Conservation (phyloP, 1,140 invertebrate species). For the Rhynchophorus ferrugineus region DNA sequence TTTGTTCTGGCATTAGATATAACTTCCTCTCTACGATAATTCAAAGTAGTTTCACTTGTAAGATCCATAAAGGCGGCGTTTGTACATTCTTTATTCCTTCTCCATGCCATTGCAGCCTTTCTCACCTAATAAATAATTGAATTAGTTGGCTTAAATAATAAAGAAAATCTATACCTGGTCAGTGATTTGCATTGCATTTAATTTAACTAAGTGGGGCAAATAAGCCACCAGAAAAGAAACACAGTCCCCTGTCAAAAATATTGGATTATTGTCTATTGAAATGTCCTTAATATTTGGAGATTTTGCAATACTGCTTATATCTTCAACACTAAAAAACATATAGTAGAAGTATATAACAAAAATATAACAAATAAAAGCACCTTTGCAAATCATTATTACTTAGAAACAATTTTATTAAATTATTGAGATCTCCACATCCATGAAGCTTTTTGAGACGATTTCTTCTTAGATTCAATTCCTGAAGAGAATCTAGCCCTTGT, state of each 20-base stretch:
- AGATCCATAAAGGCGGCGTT: conserved; percentile 58
- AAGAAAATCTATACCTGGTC: conserved; percentile 49
- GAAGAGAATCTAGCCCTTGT: conserved; percentile 63
- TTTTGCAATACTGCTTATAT: conserved; percentile 68
- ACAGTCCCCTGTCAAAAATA: conserved; percentile 64
- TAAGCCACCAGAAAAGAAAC: conserved; percentile 72
- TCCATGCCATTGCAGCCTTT: conserved; percentile 65
- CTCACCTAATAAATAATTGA: conserved; percentile 33
- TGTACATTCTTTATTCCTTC: conserved; percentile 63
- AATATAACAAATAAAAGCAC: conserved; percentile 39
- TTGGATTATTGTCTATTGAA: conserved; percentile 79
- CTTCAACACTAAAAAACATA: conserved; percentile 61
- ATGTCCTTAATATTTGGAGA: conserved; percentile 68
- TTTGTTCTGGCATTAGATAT: conserved; percentile 75
- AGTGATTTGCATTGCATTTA: conserved; percentile 68
- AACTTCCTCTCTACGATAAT: conserved; percentile 62
- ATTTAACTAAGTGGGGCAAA: conserved; percentile 58
- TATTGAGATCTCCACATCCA: conserved; percentile 73
- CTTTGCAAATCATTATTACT: conserved; percentile 79
- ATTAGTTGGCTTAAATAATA: background rate
- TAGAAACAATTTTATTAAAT: conserved; percentile 72
- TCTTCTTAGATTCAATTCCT: conserved; percentile 79
- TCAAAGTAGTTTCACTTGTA: conserved; percentile 57
- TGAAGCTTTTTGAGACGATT: conserved; percentile 74
- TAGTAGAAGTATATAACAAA: conserved; percentile 1